Evolutionary conservation across 2,113 vertebrate genomes (phyloP).

Genomic region (Seriola quinqueradiata): DNA sequence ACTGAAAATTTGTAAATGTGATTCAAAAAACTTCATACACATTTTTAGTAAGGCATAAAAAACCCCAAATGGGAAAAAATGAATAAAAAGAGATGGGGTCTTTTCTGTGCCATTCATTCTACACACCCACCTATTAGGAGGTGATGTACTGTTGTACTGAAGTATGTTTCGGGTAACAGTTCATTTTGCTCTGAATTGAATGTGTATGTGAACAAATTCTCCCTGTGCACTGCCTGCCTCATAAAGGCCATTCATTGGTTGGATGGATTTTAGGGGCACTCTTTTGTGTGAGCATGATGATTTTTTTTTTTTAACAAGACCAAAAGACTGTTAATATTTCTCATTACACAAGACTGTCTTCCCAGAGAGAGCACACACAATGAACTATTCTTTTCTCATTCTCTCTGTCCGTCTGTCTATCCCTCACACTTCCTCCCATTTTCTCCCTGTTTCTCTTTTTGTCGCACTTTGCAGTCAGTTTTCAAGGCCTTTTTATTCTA

Average conservation of each 20-base stretch:
- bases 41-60: not conserved
- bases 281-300: slow-evolving; percentile 62
- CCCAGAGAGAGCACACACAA: slow-evolving; percentile 69
- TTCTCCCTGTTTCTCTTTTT: slow-evolving; percentile 38
- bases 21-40: not conserved
- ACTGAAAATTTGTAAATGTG: not conserved
- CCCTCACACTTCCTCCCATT: slow-evolving; percentile 26
- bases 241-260: slow-evolving; percentile 60
- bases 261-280: slow-evolving; percentile 60
- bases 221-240: slow-evolving; percentile 10
- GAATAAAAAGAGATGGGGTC: not conserved
- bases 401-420: slow-evolving; percentile 49
- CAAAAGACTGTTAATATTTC: slow-evolving; percentile 74
- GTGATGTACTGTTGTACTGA: slow-evolving; percentile 25
- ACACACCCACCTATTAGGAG: not conserved
- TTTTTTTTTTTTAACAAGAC: slow-evolving; percentile 50
- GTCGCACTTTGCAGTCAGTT: slow-evolving; percentile 49
- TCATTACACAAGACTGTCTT: slow-evolving; percentile 72
- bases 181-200: slow-evolving; percentile 32
- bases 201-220: slow-evolving; percentile 37
- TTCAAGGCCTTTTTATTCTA: slow-evolving; percentile 39
- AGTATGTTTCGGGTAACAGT: slow-evolving; percentile 41
- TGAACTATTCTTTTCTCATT: slow-evolving; percentile 63
- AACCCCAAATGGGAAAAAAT: not conserved
- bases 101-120: slow-evolving; percentile 15